Conservation (phyloP, 2,113 vertebrate genomes). For the Scalopus aquaticus region DNA sequence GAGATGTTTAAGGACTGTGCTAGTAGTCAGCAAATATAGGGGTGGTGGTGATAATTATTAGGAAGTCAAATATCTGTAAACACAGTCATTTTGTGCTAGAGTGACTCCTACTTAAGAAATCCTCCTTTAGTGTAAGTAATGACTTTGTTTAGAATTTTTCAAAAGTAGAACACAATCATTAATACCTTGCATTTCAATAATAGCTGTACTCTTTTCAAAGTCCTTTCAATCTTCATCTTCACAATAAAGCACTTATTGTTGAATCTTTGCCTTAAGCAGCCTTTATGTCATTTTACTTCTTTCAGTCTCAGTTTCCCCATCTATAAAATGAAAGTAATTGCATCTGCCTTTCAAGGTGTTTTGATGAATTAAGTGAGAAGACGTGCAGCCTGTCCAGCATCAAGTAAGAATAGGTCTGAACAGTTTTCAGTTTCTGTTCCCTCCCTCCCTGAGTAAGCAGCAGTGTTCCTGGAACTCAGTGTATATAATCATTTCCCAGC, state of each 20-base stretch:
- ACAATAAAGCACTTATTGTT: neutral
- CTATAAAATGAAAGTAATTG: neutral
- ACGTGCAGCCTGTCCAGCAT: neutral
- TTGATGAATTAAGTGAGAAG: neutral
- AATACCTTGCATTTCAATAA: neutral
- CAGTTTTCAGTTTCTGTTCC: neutral
- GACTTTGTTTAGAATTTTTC: slow-evolving; percentile 36
- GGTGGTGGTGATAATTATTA: neutral
- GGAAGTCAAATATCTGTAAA: neutral
- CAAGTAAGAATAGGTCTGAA: neutral
- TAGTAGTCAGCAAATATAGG: neutral
- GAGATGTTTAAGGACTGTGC: neutral
- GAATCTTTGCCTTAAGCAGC: neutral
- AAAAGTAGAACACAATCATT: slow-evolving; percentile 43
- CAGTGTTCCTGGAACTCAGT: neutral
- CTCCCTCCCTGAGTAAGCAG: neutral
- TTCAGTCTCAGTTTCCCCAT: neutral
- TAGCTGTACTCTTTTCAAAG: slow-evolving; percentile 32
- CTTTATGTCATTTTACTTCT: neutral
- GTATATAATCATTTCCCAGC: neutral
- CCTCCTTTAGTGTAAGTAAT: neutral
- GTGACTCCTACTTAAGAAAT: slow-evolving; percentile 8
- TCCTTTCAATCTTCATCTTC: neutral
- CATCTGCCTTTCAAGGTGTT: neutral
- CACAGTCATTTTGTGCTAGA: neutral